Conservation (phyloP, 2,888 invertebrate species). For the Palloptera scutellata region DNA sequence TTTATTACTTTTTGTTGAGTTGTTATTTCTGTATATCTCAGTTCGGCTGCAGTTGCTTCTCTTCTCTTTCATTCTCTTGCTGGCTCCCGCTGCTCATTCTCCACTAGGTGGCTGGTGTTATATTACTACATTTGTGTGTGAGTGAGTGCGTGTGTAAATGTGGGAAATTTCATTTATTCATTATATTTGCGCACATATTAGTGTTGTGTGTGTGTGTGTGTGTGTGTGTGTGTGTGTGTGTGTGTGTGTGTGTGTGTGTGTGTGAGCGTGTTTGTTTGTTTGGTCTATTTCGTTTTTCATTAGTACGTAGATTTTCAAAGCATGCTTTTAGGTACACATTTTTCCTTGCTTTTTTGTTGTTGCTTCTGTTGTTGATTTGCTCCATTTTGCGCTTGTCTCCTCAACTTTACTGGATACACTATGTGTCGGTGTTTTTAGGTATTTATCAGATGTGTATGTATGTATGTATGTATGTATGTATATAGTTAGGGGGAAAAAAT, state of each 20-base stretch:
- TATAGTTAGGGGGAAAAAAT: slow-evolving; percentile 36
- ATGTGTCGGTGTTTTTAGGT: background rate
- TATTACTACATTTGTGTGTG: background rate
- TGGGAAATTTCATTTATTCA: slow-evolving; percentile 56
- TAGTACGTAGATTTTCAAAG: slow-evolving; percentile 16
- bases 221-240: background rate
- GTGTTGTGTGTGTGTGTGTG: background rate
- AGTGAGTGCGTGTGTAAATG: slow-evolving; percentile 23
- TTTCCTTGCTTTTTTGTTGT: background rate
- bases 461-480: slow-evolving; percentile 7
- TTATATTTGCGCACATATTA: slow-evolving; percentile 48
- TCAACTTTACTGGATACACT: background rate
- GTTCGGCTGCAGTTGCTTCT: no score
- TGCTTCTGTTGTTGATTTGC: slow-evolving; percentile 24
- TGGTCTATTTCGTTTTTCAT: background rate
- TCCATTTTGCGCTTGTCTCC: slow-evolving; percentile 21
- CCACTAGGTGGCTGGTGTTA: background rate
- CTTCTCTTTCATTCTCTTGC: no score
- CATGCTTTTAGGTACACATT: background rate
- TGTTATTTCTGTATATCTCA: no score
- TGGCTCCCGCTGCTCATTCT: background rate
- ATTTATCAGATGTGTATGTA: background rate
- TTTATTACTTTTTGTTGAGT: no score
- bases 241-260: slow-evolving; percentile 15
- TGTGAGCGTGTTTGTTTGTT: slow-evolving; percentile 22